Conservation (phyloP, 2,888 invertebrate genomes). For the Sesia bembeciformis region DNA sequence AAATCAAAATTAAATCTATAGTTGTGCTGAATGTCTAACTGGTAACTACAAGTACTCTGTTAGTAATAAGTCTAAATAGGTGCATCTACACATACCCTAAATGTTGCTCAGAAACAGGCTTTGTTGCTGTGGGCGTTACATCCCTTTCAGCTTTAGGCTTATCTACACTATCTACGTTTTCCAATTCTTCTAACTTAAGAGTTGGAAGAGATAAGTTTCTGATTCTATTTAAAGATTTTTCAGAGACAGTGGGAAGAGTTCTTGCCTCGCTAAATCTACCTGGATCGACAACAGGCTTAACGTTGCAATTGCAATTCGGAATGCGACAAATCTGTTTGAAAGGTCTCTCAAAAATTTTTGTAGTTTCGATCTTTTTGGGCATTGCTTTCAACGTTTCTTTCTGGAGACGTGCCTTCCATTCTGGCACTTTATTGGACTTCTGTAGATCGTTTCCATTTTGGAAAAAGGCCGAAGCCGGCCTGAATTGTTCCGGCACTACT, state of each 20-base stretch:
- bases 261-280: constrained; percentile 45
- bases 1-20: constrained; percentile 9
- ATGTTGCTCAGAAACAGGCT: constrained; percentile 71
- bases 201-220: constrained; percentile 63
- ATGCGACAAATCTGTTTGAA: constrained; percentile 50
- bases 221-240: constrained; percentile 43
- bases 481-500: constrained; percentile 62
- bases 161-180: constrained; percentile 31
- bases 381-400: constrained; percentile 44
- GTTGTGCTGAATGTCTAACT: constrained; percentile 10
- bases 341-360: constrained; percentile 52
- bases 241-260: constrained; percentile 47
- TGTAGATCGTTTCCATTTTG: constrained; percentile 33
- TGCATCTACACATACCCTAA: constrained; percentile 66
- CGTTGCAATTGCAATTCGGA: constrained; percentile 61
- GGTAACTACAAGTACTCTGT: constrained; percentile 4
- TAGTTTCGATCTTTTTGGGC: constrained; percentile 45
- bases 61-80: constrained; percentile 8
- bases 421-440: constrained; percentile 46
- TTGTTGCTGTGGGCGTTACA: constrained; percentile 26
- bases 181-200: constrained; percentile 49
- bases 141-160: constrained; percentile 50
- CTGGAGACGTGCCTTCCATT: constrained; percentile 57
- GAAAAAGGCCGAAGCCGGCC: constrained; percentile 56
- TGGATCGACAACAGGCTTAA: constrained; percentile 27